These are phyloP conservation scores for Clarias pachynema DNA, from an alignment of 2,797 vertebrate genomes.

Conservation along the genomic window DNA sequence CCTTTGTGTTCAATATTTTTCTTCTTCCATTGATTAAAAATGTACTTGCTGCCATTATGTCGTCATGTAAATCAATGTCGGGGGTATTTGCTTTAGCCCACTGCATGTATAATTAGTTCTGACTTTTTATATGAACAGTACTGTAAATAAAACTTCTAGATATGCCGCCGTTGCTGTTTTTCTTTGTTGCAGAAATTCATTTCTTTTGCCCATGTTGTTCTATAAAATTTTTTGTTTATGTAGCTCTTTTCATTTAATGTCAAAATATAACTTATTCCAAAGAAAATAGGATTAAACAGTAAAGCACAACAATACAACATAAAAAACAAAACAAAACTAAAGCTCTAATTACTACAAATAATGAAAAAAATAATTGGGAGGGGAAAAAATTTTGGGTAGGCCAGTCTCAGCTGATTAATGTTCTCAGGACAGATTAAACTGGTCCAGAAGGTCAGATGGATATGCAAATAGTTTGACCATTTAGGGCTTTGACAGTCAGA, in stretches of 20 bases:
- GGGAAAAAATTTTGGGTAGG: background rate
- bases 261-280: background rate
- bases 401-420: background rate
- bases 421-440: background rate
- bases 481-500: background rate
- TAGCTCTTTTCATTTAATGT: background rate
- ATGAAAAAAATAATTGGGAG: background rate
- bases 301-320: background rate
- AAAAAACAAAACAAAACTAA: background rate
- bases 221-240: background rate
- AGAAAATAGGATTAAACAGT: background rate
- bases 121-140: slow-evolving; percentile 74
- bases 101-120: slow-evolving; percentile 68
- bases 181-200: background rate
- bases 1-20: background rate
- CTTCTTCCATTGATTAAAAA: background rate
- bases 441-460: background rate
- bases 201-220: background rate
- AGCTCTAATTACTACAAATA: background rate
- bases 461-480: background rate
- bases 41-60: slow-evolving; percentile 9
- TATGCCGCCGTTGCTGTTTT: slow-evolving; percentile 47
- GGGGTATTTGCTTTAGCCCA: slow-evolving; percentile 62
- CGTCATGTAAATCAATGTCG: slow-evolving; percentile 36
- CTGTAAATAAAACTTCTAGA: slow-evolving; percentile 75